Evolutionary conservation across 2,888 invertebrate genomes (phyloP).

Genomic region (Drosophila planitibia): DNA sequence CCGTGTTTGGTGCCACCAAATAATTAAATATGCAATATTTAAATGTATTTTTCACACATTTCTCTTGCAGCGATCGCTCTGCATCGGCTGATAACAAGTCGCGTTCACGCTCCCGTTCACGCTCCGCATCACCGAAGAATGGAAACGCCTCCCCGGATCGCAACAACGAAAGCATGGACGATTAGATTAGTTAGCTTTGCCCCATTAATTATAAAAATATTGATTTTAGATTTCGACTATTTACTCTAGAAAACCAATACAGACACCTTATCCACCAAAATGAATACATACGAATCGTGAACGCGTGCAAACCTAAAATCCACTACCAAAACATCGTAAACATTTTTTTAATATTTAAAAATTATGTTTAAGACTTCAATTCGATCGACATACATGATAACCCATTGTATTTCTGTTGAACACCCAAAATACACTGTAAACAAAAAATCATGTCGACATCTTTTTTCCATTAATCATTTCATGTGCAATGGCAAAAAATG

Average conservation of each 20-base stretch:
- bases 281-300: slow-evolving; percentile 29
- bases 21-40: slow-evolving; percentile 29
- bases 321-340: slow-evolving; percentile 49
- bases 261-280: slow-evolving; percentile 57
- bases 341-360: slow-evolving; percentile 72
- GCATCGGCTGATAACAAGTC: slow-evolving; percentile 89
- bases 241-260: slow-evolving; percentile 63
- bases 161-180: slow-evolving; percentile 86
- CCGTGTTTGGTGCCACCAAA: slow-evolving; percentile 53
- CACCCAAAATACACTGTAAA: slow-evolving; percentile 10
- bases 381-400: slow-evolving; percentile 14
- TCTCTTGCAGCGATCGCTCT: slow-evolving; percentile 88
- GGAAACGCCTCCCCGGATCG: slow-evolving; percentile 86
- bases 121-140: slow-evolving; percentile 86
- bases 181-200: slow-evolving; percentile 83
- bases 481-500: slow-evolving; percentile 15
- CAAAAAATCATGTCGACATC: slow-evolving; percentile 13
- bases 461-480: slow-evolving; percentile 31
- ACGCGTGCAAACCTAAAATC: slow-evolving; percentile 29
- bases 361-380: slow-evolving; percentile 42
- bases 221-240: slow-evolving; percentile 74
- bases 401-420: slow-evolving; percentile 26
- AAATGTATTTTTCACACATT: slow-evolving; percentile 31
- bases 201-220: slow-evolving; percentile 69
- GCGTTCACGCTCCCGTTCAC: slow-evolving; percentile 86